phyloP scores from a whole-genome alignment of 2,113 vertebrate species.

The Mola mola region DNA sequence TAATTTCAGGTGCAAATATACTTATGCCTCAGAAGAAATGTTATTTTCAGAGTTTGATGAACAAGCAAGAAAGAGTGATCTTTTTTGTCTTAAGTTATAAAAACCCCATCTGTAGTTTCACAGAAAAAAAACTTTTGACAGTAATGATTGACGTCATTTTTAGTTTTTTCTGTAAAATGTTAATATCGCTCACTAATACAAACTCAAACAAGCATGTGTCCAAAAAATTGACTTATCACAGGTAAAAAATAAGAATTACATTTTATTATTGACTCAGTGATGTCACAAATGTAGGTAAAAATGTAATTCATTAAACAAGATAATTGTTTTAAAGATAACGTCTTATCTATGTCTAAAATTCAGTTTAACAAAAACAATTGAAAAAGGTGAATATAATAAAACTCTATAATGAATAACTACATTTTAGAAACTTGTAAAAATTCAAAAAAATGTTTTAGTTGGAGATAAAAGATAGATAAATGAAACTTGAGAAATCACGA shows the following conservation, averaged over 20 bases:
- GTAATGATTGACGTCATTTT: neutral
- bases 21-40: slow-evolving; percentile 7
- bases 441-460: neutral
- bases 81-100: slow-evolving; percentile 11
- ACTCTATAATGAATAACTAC: too few species aligned
- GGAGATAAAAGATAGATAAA: neutral
- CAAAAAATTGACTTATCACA: neutral
- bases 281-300: too few species aligned
- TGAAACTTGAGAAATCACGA: too few species aligned
- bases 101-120: slow-evolving; percentile 16
- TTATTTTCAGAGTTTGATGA: slow-evolving; percentile 36
- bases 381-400: too few species aligned
- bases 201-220: neutral
- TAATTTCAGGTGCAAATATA: slow-evolving; percentile 27
- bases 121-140: neutral
- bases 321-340: too few species aligned
- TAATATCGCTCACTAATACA: neutral
- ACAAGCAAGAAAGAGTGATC: slow-evolving; percentile 17
- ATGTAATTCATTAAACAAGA: too few species aligned
- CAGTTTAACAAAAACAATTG: too few species aligned
- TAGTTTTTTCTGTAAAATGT: neutral
- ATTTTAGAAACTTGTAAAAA: neutral
- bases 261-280: neutral
- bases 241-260: neutral
- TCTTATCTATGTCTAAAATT: too few species aligned